A percentile compares a stretch with the other conserved stretches of the same genome.
phyloP scores from a whole-genome alignment of 2,797 vertebrate species.

The Oceanodroma leucorhoa region DNA sequence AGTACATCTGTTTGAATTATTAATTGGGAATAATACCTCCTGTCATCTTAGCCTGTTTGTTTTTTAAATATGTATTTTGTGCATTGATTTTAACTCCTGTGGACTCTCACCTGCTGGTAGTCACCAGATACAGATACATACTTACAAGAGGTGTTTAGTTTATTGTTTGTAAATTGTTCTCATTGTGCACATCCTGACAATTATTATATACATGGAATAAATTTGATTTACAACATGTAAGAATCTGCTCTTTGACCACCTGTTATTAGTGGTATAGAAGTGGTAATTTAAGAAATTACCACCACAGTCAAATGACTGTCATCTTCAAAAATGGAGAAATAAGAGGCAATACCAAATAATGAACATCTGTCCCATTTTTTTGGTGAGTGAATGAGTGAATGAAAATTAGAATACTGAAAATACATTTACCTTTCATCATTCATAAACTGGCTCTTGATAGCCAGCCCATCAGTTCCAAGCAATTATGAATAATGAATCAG shows the following conservation, averaged over 20 bases:
- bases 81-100: not conserved
- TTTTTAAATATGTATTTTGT: not conserved
- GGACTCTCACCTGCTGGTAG: not conserved
- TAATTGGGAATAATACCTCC: not conserved
- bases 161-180: not conserved
- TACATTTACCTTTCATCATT: not conserved
- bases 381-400: not conserved
- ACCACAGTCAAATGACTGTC: too few relatives aligned
- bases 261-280: not conserved
- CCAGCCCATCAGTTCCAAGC: not conserved
- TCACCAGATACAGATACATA: not conserved
- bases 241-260: not conserved
- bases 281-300: not conserved
- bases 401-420: not conserved
- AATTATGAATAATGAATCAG: not conserved
- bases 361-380: not conserved
- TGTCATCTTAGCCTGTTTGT: not conserved
- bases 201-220: not conserved
- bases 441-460: not conserved
- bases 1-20: not conserved
- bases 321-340: not conserved
- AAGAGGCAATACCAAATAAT: not conserved
- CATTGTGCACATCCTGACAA: not conserved
- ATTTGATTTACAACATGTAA: not conserved
- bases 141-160: not conserved